These are phyloP conservation scores for Oenanthe melanoleuca DNA, from an alignment of 2,113 vertebrate species.

Conservation along the genomic window DNA sequence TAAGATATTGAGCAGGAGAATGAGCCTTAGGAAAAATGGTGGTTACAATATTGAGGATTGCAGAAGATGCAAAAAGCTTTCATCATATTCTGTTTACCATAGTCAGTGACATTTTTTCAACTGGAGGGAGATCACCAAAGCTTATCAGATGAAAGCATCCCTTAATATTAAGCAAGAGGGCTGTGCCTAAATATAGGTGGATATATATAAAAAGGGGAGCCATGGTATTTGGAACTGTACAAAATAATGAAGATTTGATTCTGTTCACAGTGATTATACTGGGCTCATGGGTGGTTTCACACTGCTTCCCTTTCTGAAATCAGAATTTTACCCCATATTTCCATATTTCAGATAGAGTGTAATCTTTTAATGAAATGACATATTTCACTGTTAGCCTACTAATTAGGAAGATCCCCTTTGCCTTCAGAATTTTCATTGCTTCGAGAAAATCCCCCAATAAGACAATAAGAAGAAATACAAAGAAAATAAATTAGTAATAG, in stretches of 20 bases:
- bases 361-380: neutral
- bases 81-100: neutral
- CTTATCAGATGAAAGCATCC: neutral
- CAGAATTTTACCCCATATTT: neutral
- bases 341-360: neutral
- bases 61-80: neutral
- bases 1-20: conserved; percentile 58
- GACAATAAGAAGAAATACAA: neutral
- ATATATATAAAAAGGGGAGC: neutral
- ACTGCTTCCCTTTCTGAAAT: neutral
- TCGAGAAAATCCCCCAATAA: neutral
- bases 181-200: neutral
- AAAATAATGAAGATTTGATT: neutral
- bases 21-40: neutral
- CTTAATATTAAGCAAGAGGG: neutral
- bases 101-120: neutral
- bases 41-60: neutral
- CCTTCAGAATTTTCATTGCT: neutral
- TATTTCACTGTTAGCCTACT: neutral
- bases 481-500: neutral
- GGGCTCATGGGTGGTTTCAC: neutral
- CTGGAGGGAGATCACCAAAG: neutral
- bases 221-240: neutral
- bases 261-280: neutral
- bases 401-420: neutral